Evolutionary conservation across 2,888 invertebrate species (phyloP).

Genomic region (Drosophila koepferae): DNA sequence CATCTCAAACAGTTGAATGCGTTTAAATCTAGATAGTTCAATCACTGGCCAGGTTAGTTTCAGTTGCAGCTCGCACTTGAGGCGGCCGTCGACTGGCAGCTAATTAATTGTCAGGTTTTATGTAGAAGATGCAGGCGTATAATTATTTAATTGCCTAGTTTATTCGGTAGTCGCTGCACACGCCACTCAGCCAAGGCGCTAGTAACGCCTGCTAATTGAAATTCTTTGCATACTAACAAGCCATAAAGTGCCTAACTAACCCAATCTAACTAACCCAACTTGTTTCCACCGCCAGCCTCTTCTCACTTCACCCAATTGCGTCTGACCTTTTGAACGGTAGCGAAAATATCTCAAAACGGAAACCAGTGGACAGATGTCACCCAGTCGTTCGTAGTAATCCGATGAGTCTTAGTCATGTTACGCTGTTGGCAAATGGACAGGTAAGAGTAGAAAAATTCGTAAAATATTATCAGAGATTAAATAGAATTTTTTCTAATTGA

Average conservation of each 20-base stretch:
- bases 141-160: constrained; percentile 51
- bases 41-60: constrained; percentile 63
- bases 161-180: constrained; percentile 39
- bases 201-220: constrained; percentile 35
- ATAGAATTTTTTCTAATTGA: not conserved
- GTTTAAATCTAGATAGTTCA: constrained; percentile 50
- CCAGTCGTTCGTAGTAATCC: constrained; percentile 14
- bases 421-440: not conserved
- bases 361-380: constrained; percentile 20
- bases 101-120: constrained; percentile 60
- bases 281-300: constrained; percentile 46
- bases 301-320: constrained; percentile 14
- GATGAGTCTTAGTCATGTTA: not conserved
- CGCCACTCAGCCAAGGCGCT: constrained; percentile 17
- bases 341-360: constrained; percentile 17
- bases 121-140: constrained; percentile 45
- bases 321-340: constrained; percentile 59
- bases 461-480: not conserved
- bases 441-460: not conserved
- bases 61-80: constrained; percentile 14
- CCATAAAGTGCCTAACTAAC: constrained; percentile 36
- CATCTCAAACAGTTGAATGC: constrained; percentile 59
- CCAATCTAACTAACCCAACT: constrained; percentile 49
- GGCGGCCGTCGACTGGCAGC: constrained; percentile 9
- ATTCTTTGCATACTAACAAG: constrained; percentile 77